These are phyloP conservation scores for Ennomos fuscantarius DNA, from an alignment of 2,888 invertebrate species.

Conservation along the genomic window DNA sequence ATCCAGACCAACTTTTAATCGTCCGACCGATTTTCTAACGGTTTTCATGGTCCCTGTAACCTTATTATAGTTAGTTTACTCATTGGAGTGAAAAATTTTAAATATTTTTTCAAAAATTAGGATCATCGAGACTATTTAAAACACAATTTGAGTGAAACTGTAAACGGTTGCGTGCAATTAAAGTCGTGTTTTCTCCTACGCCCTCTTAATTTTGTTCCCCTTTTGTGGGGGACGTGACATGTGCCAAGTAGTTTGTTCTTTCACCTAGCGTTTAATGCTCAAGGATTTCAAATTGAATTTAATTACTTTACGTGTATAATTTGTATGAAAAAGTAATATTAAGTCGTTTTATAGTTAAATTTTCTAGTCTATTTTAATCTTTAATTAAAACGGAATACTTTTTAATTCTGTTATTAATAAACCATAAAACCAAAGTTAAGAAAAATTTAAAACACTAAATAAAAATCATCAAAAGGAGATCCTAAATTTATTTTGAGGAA, in stretches of 20 bases:
- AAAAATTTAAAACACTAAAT: neutral
- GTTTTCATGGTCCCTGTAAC: too few species aligned
- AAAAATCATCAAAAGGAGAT: too few species aligned
- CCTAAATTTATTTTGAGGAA: too few species aligned
- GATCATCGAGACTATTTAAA: slow-evolving; percentile 1
- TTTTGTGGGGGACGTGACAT: slow-evolving; percentile 62
- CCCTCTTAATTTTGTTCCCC: slow-evolving; percentile 63
- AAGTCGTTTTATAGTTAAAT: too few species aligned
- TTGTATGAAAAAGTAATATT: too few species aligned
- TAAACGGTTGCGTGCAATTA: slow-evolving; percentile 63
- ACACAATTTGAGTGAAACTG: slow-evolving; percentile 49
- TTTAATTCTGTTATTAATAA: too few species aligned
- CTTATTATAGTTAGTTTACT: too few species aligned
- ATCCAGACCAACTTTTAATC: slow-evolving; percentile 2
- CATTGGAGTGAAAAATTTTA: too few species aligned
- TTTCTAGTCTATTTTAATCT: too few species aligned
- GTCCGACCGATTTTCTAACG: too few species aligned
- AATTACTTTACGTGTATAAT: slow-evolving; percentile 10
- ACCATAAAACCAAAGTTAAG: slow-evolving; percentile 3
- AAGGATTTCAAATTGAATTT: slow-evolving; percentile 35
- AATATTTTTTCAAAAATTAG: too few species aligned
- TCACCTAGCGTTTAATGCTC: slow-evolving; percentile 50
- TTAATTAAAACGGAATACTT: too few species aligned
- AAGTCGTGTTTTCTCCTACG: slow-evolving; percentile 62
- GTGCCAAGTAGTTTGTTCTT: slow-evolving; percentile 59